Conservation (phyloP, 2,797 vertebrate species). For the Semaprochilodus insignis region DNA sequence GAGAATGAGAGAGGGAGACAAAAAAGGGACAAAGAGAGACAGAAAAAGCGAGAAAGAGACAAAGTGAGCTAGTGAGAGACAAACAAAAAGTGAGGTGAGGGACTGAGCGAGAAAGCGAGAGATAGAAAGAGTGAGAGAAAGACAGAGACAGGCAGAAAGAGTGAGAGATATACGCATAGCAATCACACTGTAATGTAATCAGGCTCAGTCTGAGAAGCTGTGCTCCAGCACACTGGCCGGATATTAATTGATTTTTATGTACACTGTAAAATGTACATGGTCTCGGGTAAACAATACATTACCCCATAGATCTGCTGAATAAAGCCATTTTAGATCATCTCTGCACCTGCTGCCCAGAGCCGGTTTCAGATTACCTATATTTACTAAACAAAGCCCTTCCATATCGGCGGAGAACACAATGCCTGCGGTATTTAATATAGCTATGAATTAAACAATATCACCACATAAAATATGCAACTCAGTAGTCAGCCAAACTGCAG, state of each 20-base stretch:
- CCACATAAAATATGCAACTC: background rate
- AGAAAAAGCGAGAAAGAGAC: no score
- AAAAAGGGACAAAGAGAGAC: no score
- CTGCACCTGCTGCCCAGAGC: slow-evolving; percentile 34
- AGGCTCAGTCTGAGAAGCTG: slow-evolving; percentile 72
- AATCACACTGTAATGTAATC: slow-evolving; percentile 70
- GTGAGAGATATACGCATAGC: background rate
- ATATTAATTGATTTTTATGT: slow-evolving; percentile 63
- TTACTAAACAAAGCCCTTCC: slow-evolving; percentile 41
- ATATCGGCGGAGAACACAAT: slow-evolving; percentile 10
- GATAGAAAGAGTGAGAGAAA: background rate
- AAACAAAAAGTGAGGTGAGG: background rate
- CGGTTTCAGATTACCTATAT: slow-evolving; percentile 27
- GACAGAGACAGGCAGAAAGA: background rate
- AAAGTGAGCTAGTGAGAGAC: no score
- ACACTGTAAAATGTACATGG: background rate
- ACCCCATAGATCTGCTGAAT: slow-evolving; percentile 5
- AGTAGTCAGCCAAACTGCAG: slow-evolving; percentile 26
- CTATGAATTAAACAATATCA: slow-evolving; percentile 28
- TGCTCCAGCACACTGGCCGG: slow-evolving; percentile 62
- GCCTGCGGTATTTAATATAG: slow-evolving; percentile 26
- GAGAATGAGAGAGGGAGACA: background rate
- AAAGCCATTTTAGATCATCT: slow-evolving; percentile 32
- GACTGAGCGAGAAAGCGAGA: background rate
- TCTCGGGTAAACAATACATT: slow-evolving; percentile 39